Evolutionary conservation across 2,888 invertebrate species (phyloP), one percentile per base, ranked within the genome.

Genomic region (Abscondita cerata): DNA sequence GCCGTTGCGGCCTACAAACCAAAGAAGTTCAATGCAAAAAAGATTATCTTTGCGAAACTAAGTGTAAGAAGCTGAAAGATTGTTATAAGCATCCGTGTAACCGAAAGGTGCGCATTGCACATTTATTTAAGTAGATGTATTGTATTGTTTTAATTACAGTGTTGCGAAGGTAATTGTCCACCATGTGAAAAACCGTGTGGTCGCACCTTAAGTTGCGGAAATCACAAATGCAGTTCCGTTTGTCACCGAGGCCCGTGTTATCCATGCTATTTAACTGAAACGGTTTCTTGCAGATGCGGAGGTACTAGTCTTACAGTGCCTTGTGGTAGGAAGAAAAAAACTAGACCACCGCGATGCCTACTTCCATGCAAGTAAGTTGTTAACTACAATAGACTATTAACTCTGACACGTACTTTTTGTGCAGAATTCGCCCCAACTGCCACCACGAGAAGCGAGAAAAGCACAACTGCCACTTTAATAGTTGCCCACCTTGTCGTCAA

Each of bases 11-110:
- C 0, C 81, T 86, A 51, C 90, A 91, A 72, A 85, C 85, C 52
- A 93, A 93, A 78, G 92, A 94, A 74, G 79, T 95, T 12, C 92
- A 93, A 5, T 97, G 97, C 75, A 89, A 87, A 66, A 95, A 95
- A 76, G 90, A 90, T 18, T 95, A 89, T 72, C 85, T 87, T 52
- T 98, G 97, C 82, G 95, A 95, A 62, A 89, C 89, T 0, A 96
- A 96, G 81, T 98, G 97, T 78, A 88, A 90, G 71, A 88, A 87
- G 31, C 84, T 88, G 70, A 86, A 90, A 59, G 88, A 91, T 50
- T 98, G 97, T 78, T 88, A 91, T 0, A 90, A 91, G 72, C 97
- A 98, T 83, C 84, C 88, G 0, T 98, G 97, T 80, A 95, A 92
- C 71, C 85, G 90, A 68, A 95, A 93, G 83, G 89, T 89, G 78